Base-by-base conservation (phyloP, 2,797 vertebrate genomes). In the Xiphorhynchus erythropygius region DNA sequence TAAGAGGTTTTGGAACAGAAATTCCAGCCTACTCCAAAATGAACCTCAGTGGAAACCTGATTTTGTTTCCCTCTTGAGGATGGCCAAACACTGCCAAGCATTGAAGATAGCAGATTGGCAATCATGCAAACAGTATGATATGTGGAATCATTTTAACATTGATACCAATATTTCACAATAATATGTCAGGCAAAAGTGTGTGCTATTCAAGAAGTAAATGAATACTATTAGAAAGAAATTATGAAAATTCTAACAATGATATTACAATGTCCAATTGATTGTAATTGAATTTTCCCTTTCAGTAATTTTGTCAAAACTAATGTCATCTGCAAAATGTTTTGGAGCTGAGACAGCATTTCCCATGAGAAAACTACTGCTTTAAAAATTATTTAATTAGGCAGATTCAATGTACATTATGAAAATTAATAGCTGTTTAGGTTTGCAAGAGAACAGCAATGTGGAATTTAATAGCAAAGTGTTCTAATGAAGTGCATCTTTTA, bases 1-100 rank as follows among this genome's bases (percentile, higher is more conserved):
- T 85, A 27, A 68, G 82, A 91, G 23, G 18, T 64, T 85, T 94
- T 89, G 90, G 53, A 94, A 82, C 47, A 75, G 63, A 49, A 93
- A 89, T 90, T 90, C 44, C 13, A 63, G 13, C 39, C 19, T 42
- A 25, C 42, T 79, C 42, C 50, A 73, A 59, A 71, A 65, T 62
- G 50, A 94, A 69, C 44, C 22, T 86, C 57, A 46, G 30, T 79
- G n/a, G 53, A 89, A 96, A 56, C 42, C n/a, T 24, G n/a, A 10
- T n/a, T 44, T 62, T 74, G n/a, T 88, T 95, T 79, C 25, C 11
- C 8, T 55, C 50, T 60, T 71, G 23, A 69, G 33, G n/a, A 46
- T 46, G 44, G 49, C 33, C 60, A 57, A 59, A 33, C 18, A 7
- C 53, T 81, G 55, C 69, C 62, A 78, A 33, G 42, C 44, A 50